These are phyloP conservation scores for Lamellibrachia satsuma DNA, from an alignment of 2,888 invertebrate genomes.

Conservation along the genomic window DNA sequence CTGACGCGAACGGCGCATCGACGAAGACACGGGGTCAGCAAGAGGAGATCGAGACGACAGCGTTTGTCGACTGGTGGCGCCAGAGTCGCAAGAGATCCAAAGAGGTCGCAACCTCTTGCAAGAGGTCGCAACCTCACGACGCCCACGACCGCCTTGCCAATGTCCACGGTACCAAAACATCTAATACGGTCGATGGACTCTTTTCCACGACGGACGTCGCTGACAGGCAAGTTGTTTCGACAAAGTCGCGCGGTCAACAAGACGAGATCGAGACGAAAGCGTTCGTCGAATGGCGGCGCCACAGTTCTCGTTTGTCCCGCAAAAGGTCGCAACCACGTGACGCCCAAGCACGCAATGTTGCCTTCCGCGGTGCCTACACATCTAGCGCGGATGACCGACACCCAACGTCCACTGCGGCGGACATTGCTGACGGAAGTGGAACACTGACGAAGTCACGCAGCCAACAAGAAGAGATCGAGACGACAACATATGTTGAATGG, in stretches of 20 bases:
- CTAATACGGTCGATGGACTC: neutral
- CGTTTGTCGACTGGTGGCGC: neutral
- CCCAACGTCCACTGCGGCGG: neutral
- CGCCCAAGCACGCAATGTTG: neutral
- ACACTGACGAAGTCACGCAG: neutral
- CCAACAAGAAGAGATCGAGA: neutral
- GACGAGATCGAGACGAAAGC: neutral
- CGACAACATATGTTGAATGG: neutral
- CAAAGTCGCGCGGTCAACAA: neutral
- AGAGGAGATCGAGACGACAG: neutral
- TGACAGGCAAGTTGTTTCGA: neutral
- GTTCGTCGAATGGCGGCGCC: neutral
- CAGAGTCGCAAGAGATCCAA: neutral
- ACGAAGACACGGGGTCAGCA: neutral
- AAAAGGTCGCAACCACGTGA: neutral
- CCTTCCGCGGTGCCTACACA: neutral
- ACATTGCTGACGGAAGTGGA: neutral
- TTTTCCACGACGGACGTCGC: neutral
- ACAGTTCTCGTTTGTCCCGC: neutral
- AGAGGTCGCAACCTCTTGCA: neutral
- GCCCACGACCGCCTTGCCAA: neutral
- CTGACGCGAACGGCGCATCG: neutral
- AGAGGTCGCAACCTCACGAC: neutral
- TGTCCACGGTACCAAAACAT: neutral
- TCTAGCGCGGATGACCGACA: neutral